These are phyloP conservation scores for Syngnathus acus DNA, from an alignment of 2,797 vertebrate genomes.

Conservation along the genomic window DNA sequence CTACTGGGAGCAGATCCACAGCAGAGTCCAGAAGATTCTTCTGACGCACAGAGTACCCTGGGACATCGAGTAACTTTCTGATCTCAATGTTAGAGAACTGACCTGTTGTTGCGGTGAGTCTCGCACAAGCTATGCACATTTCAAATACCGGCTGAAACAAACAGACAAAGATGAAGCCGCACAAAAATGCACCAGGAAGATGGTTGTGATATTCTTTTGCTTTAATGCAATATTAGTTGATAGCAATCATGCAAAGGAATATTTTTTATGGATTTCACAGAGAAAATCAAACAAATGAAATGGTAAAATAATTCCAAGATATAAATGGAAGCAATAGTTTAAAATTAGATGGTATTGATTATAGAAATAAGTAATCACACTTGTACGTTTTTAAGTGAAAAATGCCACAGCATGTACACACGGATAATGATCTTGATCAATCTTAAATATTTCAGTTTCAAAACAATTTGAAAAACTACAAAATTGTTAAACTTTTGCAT, in stretches of 20 bases:
- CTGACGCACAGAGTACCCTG: slow-evolving; percentile 74
- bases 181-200: not conserved
- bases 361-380: too few relatives aligned
- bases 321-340: too few relatives aligned
- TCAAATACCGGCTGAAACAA: slow-evolving; percentile 7
- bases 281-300: not conserved
- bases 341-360: too few relatives aligned
- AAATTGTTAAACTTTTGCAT: too few relatives aligned
- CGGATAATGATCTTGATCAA: too few relatives aligned
- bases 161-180: too few relatives aligned
- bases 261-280: not conserved
- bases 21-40: slow-evolving; percentile 83
- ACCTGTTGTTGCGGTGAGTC: not conserved
- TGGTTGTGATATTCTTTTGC: not conserved
- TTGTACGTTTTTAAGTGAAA: too few relatives aligned
- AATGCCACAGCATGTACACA: too few relatives aligned
- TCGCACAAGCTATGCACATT: slow-evolving; percentile 14
- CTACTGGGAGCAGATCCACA: slow-evolving; percentile 86
- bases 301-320: not conserved
- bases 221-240: not conserved
- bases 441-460: too few relatives aligned
- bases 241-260: not conserved
- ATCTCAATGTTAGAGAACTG: not conserved
- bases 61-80: slow-evolving; percentile 41
- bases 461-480: too few relatives aligned